Evolutionary conservation across 2,888 invertebrate genomes (phyloP).

Genomic region (Saturnia pavonia): DNA sequence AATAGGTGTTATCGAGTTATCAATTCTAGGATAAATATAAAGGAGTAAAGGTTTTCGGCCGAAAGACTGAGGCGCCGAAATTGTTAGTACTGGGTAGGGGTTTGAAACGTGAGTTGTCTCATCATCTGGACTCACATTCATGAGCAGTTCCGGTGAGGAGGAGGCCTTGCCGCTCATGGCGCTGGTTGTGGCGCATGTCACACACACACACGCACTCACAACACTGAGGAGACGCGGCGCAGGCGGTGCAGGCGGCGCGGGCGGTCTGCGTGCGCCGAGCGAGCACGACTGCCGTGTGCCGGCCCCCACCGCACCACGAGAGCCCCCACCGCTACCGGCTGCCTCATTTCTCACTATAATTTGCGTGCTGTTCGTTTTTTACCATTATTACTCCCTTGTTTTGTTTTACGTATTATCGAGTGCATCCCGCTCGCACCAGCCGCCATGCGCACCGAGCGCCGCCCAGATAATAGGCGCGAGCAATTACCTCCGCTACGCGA

Average conservation of each 20-base stretch:
- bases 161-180: conserved; percentile 77
- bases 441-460: conserved; percentile 78
- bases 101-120: conserved; percentile 27
- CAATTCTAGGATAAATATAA: background rate
- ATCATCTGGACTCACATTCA: conserved; percentile 75
- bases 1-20: too few relatives aligned
- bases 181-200: conserved; percentile 69
- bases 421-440: conserved; percentile 82
- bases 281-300: conserved; percentile 72
- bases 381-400: conserved; percentile 82
- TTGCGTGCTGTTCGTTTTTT: conserved; percentile 82
- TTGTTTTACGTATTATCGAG: conserved; percentile 82
- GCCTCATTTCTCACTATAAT: conserved; percentile 82
- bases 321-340: conserved; percentile 81
- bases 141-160: conserved; percentile 79
- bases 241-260: conserved; percentile 67
- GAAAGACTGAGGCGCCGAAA: conserved; percentile 18
- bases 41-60: conserved; percentile 2
- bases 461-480: conserved; percentile 79
- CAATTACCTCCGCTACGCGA: conserved; percentile 65
- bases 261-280: conserved; percentile 73
- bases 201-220: conserved; percentile 75
- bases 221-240: conserved; percentile 71
- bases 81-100: conserved; percentile 24
- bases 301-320: conserved; percentile 61